Evolutionary conservation across 1,140 invertebrate genomes (phyloP).

Genomic region (Patella vulgata): DNA sequence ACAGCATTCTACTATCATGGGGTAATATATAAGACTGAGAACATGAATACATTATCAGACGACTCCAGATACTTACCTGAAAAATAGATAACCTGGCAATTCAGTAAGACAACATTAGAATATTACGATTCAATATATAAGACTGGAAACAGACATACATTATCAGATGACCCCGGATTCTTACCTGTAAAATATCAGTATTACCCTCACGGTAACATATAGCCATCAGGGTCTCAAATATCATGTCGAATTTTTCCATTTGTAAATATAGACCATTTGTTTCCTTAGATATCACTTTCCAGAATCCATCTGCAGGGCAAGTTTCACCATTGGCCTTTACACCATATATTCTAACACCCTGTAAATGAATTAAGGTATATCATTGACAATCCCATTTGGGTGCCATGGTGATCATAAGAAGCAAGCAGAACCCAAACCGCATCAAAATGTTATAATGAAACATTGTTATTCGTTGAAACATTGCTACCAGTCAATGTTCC

Average conservation of each 20-base stretch:
- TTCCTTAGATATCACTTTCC: slow-evolving; percentile 22
- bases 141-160: too few species aligned
- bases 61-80: too few species aligned
- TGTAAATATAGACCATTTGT: slow-evolving; percentile 33
- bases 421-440: neutral
- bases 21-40: neutral
- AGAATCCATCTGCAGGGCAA: slow-evolving; percentile 24
- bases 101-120: too few species aligned
- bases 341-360: slow-evolving; percentile 36
- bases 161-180: neutral
- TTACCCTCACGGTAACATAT: slow-evolving; percentile 53
- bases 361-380: slow-evolving; percentile 11
- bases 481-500: too few species aligned
- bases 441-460: neutral
- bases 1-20: neutral
- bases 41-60: neutral
- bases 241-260: slow-evolving; percentile 37
- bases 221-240: slow-evolving; percentile 53
- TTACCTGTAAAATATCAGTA: slow-evolving; percentile 40
- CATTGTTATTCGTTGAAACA: neutral
- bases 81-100: too few species aligned
- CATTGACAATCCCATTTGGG: too few species aligned
- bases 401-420: neutral
- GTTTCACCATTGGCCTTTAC: slow-evolving; percentile 14
- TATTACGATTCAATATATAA: too few species aligned